Evolutionary conservation across 2,888 invertebrate species (phyloP), one percentile per base, ranked within the genome.

Genomic region (Crematogaster levior): DNA sequence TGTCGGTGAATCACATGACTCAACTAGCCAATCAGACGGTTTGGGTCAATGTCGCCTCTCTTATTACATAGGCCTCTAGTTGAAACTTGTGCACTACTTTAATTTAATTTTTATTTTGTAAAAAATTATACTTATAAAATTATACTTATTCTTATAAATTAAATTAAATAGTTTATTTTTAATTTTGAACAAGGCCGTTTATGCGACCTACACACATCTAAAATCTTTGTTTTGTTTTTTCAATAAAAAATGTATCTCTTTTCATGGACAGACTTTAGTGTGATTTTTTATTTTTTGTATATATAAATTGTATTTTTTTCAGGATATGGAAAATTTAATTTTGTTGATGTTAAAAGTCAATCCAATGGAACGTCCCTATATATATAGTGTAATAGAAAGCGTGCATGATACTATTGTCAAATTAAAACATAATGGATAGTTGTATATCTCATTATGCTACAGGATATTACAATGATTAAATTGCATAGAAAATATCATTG

Each of bases 321-420:
- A 97, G 96, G 96, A 96, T 85, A 95, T 97, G 93, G 96, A 97
- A 86, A 96, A 97, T 83, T 94, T 97, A 83, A 96, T 97, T 83
- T 92, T 95, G 61, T 96, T 95, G 83, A 96, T 97, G 96, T 94
- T 98, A 84, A 96, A 96, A 91, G 96, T 97, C n/a, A 97, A 97
- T 94, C 96, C 97, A 37, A 96, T 96, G 95, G 97, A 97, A 93
- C 95, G 98, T 86, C 97, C 97, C 10, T 97, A 96, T 89, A 96
- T 97, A 86, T 96, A 97, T 90, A 96, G 96, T 90, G 96, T 97
- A 9, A 96, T 97, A 84, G 96, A 96, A 89, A 96, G 95, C 92
- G 95, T 96, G 24, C 95, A 96, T 82, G 95, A 96, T 92, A 94
- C 96, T 75, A 95, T 96, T 90, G 94, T 95, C 48, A 96, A 95